Conservation (phyloP, 2,797 vertebrate genomes). For the Leuciscus waleckii region DNA sequence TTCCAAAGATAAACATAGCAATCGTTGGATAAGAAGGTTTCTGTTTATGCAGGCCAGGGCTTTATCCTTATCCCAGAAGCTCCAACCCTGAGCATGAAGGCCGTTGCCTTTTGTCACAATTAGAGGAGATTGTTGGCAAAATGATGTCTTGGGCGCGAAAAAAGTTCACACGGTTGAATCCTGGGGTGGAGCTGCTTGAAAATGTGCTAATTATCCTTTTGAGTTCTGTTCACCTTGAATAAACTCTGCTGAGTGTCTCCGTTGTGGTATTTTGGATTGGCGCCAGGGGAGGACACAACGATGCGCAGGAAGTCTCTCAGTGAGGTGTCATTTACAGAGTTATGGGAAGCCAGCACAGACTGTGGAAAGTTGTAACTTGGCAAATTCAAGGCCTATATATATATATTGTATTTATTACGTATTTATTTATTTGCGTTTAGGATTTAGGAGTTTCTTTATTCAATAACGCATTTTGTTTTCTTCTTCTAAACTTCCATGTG, state of each 20-base stretch:
- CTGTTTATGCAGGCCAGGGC: conserved; percentile 49
- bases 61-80: conserved; percentile 39
- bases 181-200: neutral
- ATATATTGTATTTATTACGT: neutral
- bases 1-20: conserved; percentile 66
- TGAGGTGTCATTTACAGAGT: conserved; percentile 59
- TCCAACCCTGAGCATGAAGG: conserved; percentile 51
- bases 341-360: conserved; percentile 38
- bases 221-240: conserved; percentile 21
- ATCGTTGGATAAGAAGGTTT: conserved; percentile 61
- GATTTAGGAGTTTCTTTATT: neutral
- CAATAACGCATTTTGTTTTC: neutral
- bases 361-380: conserved; percentile 54
- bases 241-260: conserved; percentile 31
- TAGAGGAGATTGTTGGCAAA: conserved; percentile 56
- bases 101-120: conserved; percentile 54
- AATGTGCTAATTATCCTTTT: conserved; percentile 9
- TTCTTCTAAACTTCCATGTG: neutral
- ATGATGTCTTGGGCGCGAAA: neutral
- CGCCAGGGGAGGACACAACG: conserved; percentile 6
- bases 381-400: conserved; percentile 16
- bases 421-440: neutral
- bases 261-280: conserved; percentile 39
- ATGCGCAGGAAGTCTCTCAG: conserved; percentile 46
- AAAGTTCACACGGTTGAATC: neutral